A percentile compares a stretch with the other conserved stretches of the same genome.
Evolutionary conservation across 2,888 invertebrate species (phyloP).

Genomic region (Glaucopsyche alexis): DNA sequence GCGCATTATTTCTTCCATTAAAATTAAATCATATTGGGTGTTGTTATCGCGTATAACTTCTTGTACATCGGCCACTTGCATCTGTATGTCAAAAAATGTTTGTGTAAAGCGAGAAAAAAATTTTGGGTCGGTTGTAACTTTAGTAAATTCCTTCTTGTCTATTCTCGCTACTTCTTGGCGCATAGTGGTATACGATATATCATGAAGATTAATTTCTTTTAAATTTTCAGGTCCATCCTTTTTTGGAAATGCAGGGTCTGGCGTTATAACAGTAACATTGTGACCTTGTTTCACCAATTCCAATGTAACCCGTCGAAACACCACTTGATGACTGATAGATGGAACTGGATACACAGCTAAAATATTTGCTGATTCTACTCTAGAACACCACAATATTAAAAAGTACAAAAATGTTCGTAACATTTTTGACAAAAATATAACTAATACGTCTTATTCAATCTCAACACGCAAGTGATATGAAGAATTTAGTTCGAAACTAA

Average conservation of each 20-base stretch:
- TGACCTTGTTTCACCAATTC: slow-evolving; percentile 63
- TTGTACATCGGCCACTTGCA: not conserved
- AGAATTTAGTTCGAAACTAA: not conserved
- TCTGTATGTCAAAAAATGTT: not conserved
- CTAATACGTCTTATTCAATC: not conserved
- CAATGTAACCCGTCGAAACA: slow-evolving; percentile 54
- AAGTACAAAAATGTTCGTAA: not conserved
- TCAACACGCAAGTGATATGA: not conserved
- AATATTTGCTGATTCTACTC: slow-evolving; percentile 42
- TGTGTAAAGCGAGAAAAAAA: not conserved
- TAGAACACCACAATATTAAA: not conserved
- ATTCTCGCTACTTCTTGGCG: not conserved
- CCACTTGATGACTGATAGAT: slow-evolving; percentile 66
- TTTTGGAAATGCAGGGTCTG: slow-evolving; percentile 54
- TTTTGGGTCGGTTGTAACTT: not conserved
- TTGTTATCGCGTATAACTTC: slow-evolving; percentile 1
- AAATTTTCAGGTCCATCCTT: slow-evolving; percentile 50
- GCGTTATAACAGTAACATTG: slow-evolving; percentile 58
- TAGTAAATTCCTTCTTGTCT: not conserved
- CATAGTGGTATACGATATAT: slow-evolving; percentile 44
- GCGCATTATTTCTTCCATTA: slow-evolving; percentile 15
- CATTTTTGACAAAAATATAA: not conserved
- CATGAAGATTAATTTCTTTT: slow-evolving; percentile 55
- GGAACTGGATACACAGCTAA: slow-evolving; percentile 55
- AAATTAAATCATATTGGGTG: slow-evolving; percentile 20